phyloP scores from a whole-genome alignment of 2,113 vertebrate genomes.

The Passerina amoena region DNA sequence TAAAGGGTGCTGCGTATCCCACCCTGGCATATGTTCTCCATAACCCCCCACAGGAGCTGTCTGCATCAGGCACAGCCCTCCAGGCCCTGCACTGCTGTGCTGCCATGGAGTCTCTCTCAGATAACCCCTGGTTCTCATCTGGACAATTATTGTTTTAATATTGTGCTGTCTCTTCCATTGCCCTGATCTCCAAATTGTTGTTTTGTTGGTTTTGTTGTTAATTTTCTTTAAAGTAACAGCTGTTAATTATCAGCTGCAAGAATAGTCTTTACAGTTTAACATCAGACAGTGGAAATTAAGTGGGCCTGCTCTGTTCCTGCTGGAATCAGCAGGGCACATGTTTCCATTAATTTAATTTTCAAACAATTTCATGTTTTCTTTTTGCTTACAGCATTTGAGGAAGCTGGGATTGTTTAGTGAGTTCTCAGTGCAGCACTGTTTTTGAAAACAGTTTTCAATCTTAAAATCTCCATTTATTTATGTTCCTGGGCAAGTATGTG shows the following conservation, averaged over 20 bases:
- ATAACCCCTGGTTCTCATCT: background rate
- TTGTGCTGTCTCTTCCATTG: background rate
- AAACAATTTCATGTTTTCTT: background rate
- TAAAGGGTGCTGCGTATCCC: background rate
- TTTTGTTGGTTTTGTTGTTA: background rate
- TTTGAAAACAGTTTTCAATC: background rate
- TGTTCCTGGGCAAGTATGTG: background rate
- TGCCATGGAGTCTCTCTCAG: background rate
- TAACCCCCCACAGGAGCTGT: background rate
- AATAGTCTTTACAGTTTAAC: background rate
- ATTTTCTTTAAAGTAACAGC: background rate
- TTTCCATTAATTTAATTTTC: background rate
- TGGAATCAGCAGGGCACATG: background rate
- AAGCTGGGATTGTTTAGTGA: background rate
- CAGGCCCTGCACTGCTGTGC: rapidly evolving
- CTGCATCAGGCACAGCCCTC: background rate
- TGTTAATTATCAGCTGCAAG: background rate
- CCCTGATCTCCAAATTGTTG: background rate
- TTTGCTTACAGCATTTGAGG: background rate
- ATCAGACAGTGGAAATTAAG: background rate
- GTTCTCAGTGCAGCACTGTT: background rate
- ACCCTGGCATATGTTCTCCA: slow-evolving; percentile 34
- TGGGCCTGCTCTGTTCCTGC: background rate
- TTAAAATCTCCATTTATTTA: background rate
- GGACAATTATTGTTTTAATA: background rate